Conservation (phyloP, 2,797 vertebrate genomes). For the Falco columbarius region DNA sequence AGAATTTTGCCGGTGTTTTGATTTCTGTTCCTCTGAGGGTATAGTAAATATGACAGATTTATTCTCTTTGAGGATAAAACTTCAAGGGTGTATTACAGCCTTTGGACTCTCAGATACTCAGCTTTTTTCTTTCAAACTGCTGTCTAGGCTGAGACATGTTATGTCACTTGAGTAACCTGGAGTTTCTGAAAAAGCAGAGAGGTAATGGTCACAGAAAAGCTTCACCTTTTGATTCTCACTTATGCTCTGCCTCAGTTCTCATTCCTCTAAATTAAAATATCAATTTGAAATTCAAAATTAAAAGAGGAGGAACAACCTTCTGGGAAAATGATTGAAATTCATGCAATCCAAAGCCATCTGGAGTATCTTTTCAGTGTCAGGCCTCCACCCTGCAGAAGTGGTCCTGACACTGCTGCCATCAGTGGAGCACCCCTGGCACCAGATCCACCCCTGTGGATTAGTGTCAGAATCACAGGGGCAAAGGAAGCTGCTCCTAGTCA, state of each 20-base stretch:
- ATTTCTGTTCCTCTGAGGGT: neutral
- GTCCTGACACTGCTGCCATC: neutral
- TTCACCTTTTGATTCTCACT: neutral
- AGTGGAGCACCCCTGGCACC: neutral
- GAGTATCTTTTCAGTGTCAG: neutral
- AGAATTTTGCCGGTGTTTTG: neutral
- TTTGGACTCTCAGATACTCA: neutral
- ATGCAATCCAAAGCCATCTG: neutral
- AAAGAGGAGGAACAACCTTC: fast-evolving
- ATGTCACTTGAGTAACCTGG: neutral
- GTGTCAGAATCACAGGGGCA: neutral
- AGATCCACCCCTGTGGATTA: neutral
- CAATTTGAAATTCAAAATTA: neutral
- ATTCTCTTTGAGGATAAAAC: neutral
- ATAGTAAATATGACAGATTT: neutral
- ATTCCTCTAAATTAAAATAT: neutral
- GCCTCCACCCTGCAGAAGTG: neutral
- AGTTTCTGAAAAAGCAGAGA: neutral
- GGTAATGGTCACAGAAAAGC: neutral
- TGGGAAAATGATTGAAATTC: neutral
- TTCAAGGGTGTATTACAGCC: neutral
- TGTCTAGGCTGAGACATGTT: neutral
- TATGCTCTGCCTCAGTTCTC: fast-evolving
- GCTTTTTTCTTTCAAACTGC: neutral
- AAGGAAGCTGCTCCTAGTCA: neutral